Evolutionary conservation across 2,888 invertebrate species (phyloP).

Genomic region (Drosophila cracens): DNA sequence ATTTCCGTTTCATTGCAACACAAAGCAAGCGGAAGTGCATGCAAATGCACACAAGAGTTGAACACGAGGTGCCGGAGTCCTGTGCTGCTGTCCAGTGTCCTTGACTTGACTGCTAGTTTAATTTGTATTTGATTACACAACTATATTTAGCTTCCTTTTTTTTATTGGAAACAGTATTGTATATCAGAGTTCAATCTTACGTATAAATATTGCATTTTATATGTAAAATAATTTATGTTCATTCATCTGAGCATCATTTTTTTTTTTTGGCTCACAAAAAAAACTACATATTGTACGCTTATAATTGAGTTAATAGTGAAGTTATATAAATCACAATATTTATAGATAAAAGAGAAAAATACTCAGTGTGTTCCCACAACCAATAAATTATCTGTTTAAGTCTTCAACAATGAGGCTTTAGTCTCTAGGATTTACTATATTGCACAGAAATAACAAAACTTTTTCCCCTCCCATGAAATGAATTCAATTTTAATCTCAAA

Average conservation of each 20-base stretch:
- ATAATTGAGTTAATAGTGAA: neutral
- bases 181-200: neutral
- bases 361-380: neutral
- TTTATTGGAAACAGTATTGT: neutral
- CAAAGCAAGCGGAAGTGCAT: constrained; percentile 54
- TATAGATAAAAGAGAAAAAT: neutral
- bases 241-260: neutral
- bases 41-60: constrained; percentile 38
- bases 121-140: constrained; percentile 22
- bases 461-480: neutral
- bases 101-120: constrained; percentile 17
- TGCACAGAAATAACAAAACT: neutral
- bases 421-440: neutral
- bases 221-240: neutral
- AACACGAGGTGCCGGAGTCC: constrained; percentile 11
- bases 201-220: neutral
- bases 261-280: neutral
- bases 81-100: constrained; percentile 5
- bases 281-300: neutral
- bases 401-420: neutral
- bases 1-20: constrained; percentile 50
- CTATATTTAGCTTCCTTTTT: constrained; percentile 6
- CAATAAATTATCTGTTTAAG: neutral
- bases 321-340: neutral
- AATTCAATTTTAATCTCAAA: neutral